phyloP scores from a whole-genome alignment of 2,113 vertebrate species.

The Oostethus manadensis region DNA sequence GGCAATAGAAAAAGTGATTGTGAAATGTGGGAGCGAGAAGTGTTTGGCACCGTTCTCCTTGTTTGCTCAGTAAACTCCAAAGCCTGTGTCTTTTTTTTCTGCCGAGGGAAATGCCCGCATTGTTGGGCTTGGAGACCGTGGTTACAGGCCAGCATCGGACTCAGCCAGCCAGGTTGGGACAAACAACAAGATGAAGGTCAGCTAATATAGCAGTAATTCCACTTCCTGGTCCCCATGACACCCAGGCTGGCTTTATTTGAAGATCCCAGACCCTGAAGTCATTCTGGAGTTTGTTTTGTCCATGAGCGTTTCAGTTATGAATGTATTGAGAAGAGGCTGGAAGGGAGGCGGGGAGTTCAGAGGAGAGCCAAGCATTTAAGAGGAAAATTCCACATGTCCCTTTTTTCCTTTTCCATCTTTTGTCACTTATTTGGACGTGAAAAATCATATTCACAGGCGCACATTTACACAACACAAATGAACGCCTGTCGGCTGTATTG shows the following conservation, averaged over 20 bases:
- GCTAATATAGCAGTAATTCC: conserved; percentile 93
- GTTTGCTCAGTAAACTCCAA: conserved; percentile 95
- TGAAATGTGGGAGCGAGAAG: conserved; percentile 70
- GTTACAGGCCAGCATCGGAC: conserved; percentile 82
- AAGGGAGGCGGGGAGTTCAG: conserved; percentile 5
- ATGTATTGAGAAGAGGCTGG: conserved; percentile 76
- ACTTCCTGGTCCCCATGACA: conserved; percentile 96
- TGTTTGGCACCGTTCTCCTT: conserved; percentile 76
- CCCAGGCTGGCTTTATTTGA: conserved; percentile 94
- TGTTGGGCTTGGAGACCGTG: conserved; percentile 90
- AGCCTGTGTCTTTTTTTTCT: conserved; percentile 71
- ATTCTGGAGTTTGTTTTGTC: conserved; percentile 84
- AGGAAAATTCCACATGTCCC: conserved; percentile 25
- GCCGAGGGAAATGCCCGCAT: conserved; percentile 89
- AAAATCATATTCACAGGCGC: not conserved
- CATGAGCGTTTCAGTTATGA: conserved; percentile 80
- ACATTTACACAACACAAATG: not conserved
- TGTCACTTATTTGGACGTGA: not conserved
- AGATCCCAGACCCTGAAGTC: conserved; percentile 93
- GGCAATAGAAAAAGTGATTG: conserved; percentile 65
- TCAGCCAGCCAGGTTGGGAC: conserved; percentile 86
- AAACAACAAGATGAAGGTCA: conserved; percentile 94
- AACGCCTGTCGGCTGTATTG: too few species aligned
- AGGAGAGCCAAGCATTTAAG: conserved; percentile 17
- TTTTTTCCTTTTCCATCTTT: conserved; percentile 6